phyloP scores from a whole-genome alignment of 2,797 vertebrate genomes.

The Florisuga fusca region DNA sequence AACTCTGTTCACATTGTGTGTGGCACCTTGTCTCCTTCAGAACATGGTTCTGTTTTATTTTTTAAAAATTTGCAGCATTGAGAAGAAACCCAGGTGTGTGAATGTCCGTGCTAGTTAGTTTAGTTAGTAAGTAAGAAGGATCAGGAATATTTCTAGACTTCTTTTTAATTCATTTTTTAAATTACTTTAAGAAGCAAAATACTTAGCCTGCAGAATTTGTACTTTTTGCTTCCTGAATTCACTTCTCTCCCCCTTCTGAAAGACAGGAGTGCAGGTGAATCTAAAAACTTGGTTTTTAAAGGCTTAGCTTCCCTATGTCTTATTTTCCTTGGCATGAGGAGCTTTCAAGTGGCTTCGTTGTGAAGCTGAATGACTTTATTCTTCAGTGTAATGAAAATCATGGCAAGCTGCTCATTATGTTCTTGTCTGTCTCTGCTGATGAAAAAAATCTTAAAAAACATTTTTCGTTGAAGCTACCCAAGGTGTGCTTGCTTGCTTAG shows the following conservation, averaged over 20 bases:
- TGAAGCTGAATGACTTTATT: neutral
- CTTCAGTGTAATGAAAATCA: neutral
- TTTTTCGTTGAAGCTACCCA: neutral
- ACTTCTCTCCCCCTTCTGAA: neutral
- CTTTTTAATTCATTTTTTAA: neutral
- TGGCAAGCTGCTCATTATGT: neutral
- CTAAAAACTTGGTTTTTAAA: neutral
- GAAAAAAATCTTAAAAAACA: neutral
- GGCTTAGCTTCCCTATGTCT: neutral
- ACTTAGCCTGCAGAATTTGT: neutral
- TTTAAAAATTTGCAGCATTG: neutral
- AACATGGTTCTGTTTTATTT: neutral
- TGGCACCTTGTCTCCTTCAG: neutral
- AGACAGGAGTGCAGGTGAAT: neutral
- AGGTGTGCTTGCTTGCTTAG: neutral
- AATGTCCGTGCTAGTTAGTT: neutral
- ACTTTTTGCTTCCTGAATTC: neutral
- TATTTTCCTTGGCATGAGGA: neutral
- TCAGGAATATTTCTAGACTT: neutral
- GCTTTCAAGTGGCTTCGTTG: neutral
- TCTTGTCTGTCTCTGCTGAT: constrained; percentile 14
- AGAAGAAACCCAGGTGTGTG: neutral
- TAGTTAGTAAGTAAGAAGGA: neutral
- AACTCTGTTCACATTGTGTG: neutral
- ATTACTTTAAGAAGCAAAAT: neutral